A percentile compares a stretch with the other conserved stretches of the same genome.
Evolutionary conservation across 2,797 vertebrate genomes (phyloP).

Genomic region (Anableps anableps): DNA sequence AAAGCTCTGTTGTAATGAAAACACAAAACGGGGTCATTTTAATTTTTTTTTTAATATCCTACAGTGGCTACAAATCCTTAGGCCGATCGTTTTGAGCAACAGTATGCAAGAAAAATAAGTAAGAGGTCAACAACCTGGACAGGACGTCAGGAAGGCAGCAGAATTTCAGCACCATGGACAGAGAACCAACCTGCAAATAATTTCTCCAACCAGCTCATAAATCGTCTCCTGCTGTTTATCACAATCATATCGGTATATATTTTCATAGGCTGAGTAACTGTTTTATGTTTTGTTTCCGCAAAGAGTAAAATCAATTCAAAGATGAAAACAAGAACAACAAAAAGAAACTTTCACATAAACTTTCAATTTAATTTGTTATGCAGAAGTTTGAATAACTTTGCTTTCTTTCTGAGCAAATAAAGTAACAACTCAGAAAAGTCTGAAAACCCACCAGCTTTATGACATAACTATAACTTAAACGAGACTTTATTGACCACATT

Average conservation of each 20-base stretch:
- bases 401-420: background rate
- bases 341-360: background rate
- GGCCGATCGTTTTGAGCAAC: background rate
- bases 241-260: background rate
- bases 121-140: background rate
- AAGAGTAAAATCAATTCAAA: background rate
- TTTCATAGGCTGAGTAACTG: background rate
- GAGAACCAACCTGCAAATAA: background rate
- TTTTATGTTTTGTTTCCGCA: background rate
- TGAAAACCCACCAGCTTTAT: background rate
- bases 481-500: constrained; percentile 8
- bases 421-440: background rate
- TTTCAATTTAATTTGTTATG: background rate
- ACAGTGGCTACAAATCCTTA: background rate
- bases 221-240: background rate
- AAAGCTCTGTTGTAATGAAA: background rate
- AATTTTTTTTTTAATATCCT: background rate
- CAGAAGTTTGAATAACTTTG: background rate
- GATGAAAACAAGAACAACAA: background rate
- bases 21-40: background rate
- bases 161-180: constrained; percentile 40
- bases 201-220: background rate
- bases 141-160: background rate
- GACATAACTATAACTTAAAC: constrained; percentile 3
- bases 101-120: background rate